phyloP scores from a whole-genome alignment of 2,113 vertebrate genomes.

The Chaetura pelagica region DNA sequence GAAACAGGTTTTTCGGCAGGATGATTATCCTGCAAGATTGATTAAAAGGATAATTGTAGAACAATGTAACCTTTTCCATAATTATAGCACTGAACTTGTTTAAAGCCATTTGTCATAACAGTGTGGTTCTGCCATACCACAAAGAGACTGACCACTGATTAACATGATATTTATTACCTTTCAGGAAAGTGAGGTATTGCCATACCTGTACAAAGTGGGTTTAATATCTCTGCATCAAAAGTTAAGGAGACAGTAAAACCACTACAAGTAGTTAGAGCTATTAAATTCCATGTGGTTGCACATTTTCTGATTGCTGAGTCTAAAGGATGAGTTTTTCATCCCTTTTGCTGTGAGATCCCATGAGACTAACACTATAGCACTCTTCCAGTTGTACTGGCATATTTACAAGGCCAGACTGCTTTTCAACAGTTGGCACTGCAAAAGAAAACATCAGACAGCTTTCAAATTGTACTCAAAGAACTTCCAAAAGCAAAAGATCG shows the following conservation, averaged over 20 bases:
- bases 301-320: neutral
- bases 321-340: conserved; percentile 18
- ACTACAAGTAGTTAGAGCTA: neutral
- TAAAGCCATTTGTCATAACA: conserved; percentile 80
- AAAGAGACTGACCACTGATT: conserved; percentile 74
- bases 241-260: conserved; percentile 16
- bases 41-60: conserved; percentile 85
- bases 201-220: conserved; percentile 22
- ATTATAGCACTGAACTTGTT: conserved; percentile 80
- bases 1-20: conserved; percentile 84
- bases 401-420: neutral
- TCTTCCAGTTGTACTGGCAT: neutral
- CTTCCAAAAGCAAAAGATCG: neutral
- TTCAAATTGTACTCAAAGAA: conserved; percentile 11
- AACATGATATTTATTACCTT: conserved; percentile 67
- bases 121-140: conserved; percentile 59
- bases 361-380: neutral
- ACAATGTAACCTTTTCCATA: conserved; percentile 82
- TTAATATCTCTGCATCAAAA: conserved; percentile 37
- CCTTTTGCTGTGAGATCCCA: neutral
- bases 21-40: conserved; percentile 83
- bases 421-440: conserved; percentile 18
- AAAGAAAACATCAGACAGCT: neutral
- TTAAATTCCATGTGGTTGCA: neutral
- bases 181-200: conserved; percentile 37